Evolutionary conservation across 2,888 invertebrate species (phyloP).

Genomic region (Agonum fuliginosum): DNA sequence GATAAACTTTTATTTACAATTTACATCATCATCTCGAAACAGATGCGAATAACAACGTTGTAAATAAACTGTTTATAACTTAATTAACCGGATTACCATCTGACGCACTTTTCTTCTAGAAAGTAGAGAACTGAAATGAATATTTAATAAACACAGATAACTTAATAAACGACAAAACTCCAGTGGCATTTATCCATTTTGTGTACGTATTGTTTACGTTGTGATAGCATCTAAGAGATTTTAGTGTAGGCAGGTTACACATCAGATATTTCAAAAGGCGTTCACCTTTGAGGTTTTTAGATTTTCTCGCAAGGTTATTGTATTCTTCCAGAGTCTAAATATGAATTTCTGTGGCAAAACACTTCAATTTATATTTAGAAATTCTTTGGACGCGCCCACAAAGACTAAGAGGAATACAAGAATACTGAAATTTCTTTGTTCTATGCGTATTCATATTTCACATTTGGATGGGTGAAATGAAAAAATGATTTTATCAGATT

Average conservation of each 20-base stretch:
- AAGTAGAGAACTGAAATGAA: neutral
- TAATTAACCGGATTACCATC: neutral
- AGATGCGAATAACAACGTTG: neutral
- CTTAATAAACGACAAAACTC: neutral
- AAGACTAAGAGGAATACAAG: too few relatives aligned
- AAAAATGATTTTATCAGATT: too few relatives aligned
- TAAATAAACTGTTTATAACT: neutral
- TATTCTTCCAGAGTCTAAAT: neutral
- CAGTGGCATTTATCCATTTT: neutral
- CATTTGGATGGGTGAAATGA: too few relatives aligned
- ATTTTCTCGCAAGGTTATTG: conserved; percentile 34
- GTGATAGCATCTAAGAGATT: neutral
- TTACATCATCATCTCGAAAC: neutral
- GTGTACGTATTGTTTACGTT: conserved; percentile 15
- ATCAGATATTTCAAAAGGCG: conserved; percentile 25
- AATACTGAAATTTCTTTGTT: too few relatives aligned
- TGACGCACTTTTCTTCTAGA: neutral
- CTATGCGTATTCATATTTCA: too few relatives aligned
- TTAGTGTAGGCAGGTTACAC: conserved; percentile 13
- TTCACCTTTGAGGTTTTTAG: conserved; percentile 38
- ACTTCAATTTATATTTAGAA: neutral
- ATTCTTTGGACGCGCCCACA: neutral
- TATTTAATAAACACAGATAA: neutral
- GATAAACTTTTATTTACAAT: neutral
- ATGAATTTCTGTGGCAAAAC: neutral